These are phyloP conservation scores for Acridotheres tristis DNA, from an alignment of 2,797 vertebrate species.

Conservation along the genomic window DNA sequence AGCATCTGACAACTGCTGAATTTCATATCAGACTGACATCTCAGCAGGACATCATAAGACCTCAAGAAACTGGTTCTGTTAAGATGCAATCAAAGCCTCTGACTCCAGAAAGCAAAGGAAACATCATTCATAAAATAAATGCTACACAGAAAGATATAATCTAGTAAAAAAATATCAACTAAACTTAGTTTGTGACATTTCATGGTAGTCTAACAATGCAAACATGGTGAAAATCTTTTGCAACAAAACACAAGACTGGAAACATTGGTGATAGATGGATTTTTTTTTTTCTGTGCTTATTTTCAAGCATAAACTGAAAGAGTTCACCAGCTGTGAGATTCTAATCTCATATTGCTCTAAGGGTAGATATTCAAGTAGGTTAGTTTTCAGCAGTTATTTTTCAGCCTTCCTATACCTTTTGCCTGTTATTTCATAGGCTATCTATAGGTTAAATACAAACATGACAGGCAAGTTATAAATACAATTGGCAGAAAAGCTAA, in stretches of 20 bases:
- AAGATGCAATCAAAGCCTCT: neutral
- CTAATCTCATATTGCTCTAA: neutral
- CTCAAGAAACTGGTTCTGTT: neutral
- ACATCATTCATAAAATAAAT: neutral
- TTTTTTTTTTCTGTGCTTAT: neutral
- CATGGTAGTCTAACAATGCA: neutral
- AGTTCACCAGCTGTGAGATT: neutral
- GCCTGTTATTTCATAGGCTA: rapidly evolving
- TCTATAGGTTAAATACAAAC: neutral
- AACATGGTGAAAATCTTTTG: neutral
- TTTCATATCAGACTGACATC: neutral
- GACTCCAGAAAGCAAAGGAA: neutral
- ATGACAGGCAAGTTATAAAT: neutral
- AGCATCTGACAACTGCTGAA: neutral
- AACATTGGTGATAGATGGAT: neutral
- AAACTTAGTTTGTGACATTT: neutral
- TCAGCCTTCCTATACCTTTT: neutral
- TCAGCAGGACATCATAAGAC: neutral
- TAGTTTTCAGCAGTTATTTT: neutral
- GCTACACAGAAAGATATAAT: neutral
- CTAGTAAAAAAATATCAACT: neutral
- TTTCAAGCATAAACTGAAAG: neutral
- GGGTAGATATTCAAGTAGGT: neutral
- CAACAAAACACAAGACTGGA: neutral
- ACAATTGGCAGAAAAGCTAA: neutral